Evolutionary conservation across 2,113 vertebrate genomes (phyloP), one percentile per base, ranked within the genome.

Genomic region (Bucco capensis): DNA sequence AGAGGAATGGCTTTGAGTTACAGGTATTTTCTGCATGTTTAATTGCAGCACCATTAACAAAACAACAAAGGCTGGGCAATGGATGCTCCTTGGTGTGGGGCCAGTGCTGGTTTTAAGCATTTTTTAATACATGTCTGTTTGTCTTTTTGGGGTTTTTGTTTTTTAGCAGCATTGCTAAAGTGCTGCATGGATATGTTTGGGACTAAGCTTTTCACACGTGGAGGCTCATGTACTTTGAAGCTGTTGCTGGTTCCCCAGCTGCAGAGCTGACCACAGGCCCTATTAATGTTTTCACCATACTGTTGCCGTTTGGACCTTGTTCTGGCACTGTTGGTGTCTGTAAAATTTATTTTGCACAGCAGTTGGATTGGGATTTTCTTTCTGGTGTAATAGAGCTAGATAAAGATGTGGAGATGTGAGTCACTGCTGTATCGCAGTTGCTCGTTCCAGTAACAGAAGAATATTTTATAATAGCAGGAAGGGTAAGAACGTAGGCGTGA

Each of bases 381-480:
- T 47, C 57, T 19, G 33, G 46, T 51, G n/a, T 46, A 31, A 53
- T 17, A 16, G 25, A n/a, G 6, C 51, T 35, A 14, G 74, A n/a
- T 35, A 30, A 88, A 70, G 84, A 30, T 4, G 6, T 14, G n/a
- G 83, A 91, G 78, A 10, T 0, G 0, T 57, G 67, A 87, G 51
- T 88, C 88, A 83, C 23, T 77, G 35, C 33, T 54, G 13, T 35
- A 60, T 88, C 46, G 31, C 58, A 42, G 58, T 17, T 3, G 8
- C 38, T 93, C 38, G 6, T 35, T 79, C 47, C 64, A 60, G 4
- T 19, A 80, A 70, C 0, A 3, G 71, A 85, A 93, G 66, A 85
- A 76, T 31, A 27, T 47, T 79, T 75, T 84, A 51, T 65, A 91
- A 84, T 70, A 37, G 78, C 49, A 84, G 91, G 87, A 93, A 94